Conservation (phyloP, 2,797 vertebrate genomes). For the Streptopelia turtur region DNA sequence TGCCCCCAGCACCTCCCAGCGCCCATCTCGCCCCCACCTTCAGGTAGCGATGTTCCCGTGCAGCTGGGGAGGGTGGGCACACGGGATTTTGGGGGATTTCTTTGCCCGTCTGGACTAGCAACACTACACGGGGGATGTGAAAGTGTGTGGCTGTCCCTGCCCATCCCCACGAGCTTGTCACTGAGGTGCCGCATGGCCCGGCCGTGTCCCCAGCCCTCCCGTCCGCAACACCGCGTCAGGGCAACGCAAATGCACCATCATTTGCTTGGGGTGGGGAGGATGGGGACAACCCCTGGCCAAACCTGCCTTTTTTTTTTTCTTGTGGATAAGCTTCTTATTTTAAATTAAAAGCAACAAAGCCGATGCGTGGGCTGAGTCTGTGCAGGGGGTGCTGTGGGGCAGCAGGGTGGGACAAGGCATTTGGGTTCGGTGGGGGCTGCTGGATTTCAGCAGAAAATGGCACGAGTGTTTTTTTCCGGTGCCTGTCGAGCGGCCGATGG, state of each 20-base stretch:
- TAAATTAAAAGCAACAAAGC: conserved; percentile 44
- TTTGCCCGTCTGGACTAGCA: background rate
- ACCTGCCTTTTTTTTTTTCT: background rate
- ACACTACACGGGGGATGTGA: background rate
- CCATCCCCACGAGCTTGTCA: background rate
- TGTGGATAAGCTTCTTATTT: conserved; percentile 18
- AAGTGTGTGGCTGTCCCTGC: background rate
- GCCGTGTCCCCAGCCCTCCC: rapidly evolving
- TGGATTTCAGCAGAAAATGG: no score
- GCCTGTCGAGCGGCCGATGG: rapidly evolving
- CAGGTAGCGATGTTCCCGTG: rapidly evolving
- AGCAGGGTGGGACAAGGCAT: no score
- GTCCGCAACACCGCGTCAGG: rapidly evolving
- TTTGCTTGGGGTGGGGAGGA: background rate
- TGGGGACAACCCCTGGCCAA: background rate
- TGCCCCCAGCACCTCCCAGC: background rate
- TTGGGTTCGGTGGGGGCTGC: no score
- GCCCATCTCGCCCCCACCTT: background rate
- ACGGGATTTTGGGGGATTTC: background rate
- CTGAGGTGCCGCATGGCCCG: background rate
- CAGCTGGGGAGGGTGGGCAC: background rate
- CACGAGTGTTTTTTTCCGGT: conserved; percentile 43
- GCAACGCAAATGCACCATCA: rapidly evolving
- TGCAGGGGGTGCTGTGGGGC: background rate
- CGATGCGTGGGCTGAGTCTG: background rate